These are phyloP conservation scores for Tiliacea citrago DNA, from an alignment of 2,888 invertebrate species.

Conservation along the genomic window DNA sequence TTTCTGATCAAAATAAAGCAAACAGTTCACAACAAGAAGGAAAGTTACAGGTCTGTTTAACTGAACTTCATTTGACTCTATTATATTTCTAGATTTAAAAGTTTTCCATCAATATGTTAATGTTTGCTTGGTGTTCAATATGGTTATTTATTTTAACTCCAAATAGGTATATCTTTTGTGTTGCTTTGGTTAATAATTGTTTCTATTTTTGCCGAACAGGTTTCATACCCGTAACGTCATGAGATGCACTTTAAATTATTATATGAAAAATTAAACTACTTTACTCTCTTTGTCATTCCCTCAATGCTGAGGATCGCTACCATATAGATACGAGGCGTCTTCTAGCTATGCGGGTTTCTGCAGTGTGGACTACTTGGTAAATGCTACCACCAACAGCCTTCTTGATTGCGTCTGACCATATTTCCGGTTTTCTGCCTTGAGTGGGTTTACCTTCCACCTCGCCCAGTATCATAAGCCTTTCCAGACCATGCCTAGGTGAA, in stretches of 20 bases:
- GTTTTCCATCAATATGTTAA: constrained; percentile 17
- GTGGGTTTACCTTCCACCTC: too few species aligned
- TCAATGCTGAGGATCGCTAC: too few species aligned
- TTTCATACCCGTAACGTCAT: not conserved
- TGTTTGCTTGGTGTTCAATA: constrained; percentile 10
- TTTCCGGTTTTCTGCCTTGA: too few species aligned
- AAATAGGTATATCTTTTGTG: not conserved
- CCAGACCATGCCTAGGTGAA: too few species aligned
- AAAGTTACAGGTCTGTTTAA: constrained; percentile 74
- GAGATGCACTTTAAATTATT: not conserved
- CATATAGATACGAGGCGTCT: too few species aligned
- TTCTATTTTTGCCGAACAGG: not conserved
- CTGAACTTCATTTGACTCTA: not conserved
- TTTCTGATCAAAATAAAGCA: constrained; percentile 67
- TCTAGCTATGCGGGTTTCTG: too few species aligned
- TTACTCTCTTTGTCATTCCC: too few species aligned
- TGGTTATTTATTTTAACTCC: constrained; percentile 9
- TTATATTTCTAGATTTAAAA: not conserved
- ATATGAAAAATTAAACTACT: not conserved
- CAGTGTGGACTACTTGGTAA: too few species aligned
- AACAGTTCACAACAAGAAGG: constrained; percentile 65
- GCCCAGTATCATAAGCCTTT: too few species aligned
- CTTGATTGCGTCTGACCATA: too few species aligned
- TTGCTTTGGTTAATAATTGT: not conserved
- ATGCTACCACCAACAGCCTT: too few species aligned